A percentile compares a stretch with the other conserved stretches of the same genome.
phyloP scores from a whole-genome alignment of 2,888 invertebrate genomes.

The Phengaris arion region DNA sequence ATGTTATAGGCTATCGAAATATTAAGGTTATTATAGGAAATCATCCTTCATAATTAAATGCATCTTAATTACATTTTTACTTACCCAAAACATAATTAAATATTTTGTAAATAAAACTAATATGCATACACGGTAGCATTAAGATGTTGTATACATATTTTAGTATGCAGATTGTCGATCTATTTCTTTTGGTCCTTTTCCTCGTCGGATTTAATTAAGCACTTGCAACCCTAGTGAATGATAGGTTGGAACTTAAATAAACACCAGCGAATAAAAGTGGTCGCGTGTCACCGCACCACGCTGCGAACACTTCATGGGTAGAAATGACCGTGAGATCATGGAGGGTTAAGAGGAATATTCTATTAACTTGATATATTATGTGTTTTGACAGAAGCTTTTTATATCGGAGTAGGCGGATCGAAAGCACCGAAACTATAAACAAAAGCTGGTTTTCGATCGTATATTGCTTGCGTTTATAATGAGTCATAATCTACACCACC shows the following conservation, averaged over 20 bases:
- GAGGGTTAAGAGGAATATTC: conserved; percentile 7
- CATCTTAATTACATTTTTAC: no score
- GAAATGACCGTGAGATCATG: conserved; percentile 52
- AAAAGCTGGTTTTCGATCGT: no score
- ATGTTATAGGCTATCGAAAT: not conserved
- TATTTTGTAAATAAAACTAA: no score
- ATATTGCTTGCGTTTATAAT: no score
- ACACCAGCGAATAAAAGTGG: conserved; percentile 65
- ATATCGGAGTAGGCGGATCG: not conserved
- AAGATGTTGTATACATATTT: no score
- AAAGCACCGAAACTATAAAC: not conserved
- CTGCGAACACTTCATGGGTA: conserved; percentile 53
- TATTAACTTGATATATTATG: conserved; percentile 15
- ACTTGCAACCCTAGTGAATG: conserved; percentile 10
- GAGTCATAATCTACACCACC: no score
- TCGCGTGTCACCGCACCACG: conserved; percentile 67
- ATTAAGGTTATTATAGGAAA: no score
- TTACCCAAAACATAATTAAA: no score
- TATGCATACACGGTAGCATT: no score
- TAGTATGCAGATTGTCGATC: no score
- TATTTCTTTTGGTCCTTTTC: conserved; percentile 35
- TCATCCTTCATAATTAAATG: no score
- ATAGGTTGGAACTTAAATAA: conserved; percentile 49
- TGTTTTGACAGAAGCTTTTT: conserved; percentile 1
- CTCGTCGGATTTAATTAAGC: not conserved